These are phyloP conservation scores for Picathartes gymnocephalus DNA, from an alignment of 2,113 vertebrate species.

Conservation along the genomic window DNA sequence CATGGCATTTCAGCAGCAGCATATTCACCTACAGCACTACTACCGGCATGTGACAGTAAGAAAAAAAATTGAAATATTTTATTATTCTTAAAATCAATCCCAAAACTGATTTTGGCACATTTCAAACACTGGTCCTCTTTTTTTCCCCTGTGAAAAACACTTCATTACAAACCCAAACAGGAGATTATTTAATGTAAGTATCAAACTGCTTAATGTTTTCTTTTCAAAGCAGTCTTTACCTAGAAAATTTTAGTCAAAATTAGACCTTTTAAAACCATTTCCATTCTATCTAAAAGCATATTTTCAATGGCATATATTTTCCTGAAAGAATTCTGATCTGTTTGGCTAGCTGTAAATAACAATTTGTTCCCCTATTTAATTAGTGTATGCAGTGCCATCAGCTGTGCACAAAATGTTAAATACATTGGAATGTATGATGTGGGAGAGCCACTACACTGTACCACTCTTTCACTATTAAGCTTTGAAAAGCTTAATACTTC, in stretches of 20 bases:
- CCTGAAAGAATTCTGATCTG: neutral
- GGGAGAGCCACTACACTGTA: neutral
- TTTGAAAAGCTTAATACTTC: too few species aligned
- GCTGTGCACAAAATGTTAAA: neutral
- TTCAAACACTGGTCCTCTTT: neutral
- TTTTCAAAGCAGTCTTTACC: neutral
- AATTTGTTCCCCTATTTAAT: neutral
- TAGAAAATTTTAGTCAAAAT: neutral
- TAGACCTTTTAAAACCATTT: accelerated
- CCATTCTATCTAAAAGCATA: neutral
- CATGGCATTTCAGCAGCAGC: neutral
- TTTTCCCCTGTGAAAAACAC: neutral
- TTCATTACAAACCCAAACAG: neutral
- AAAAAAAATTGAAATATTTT: neutral
- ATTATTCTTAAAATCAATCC: neutral
- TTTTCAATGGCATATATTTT: neutral
- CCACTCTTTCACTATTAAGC: neutral
- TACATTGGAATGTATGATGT: neutral
- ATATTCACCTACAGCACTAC: neutral
- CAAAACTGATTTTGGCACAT: neutral
- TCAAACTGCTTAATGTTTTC: neutral
- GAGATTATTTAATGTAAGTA: neutral
- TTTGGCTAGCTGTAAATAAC: neutral
- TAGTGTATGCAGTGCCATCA: neutral
- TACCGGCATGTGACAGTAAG: neutral